A percentile compares a stretch with the other conserved stretches of the same genome.
phyloP scores from a whole-genome alignment of 2,113 vertebrate genomes.

The Gambusia holbrooki region DNA sequence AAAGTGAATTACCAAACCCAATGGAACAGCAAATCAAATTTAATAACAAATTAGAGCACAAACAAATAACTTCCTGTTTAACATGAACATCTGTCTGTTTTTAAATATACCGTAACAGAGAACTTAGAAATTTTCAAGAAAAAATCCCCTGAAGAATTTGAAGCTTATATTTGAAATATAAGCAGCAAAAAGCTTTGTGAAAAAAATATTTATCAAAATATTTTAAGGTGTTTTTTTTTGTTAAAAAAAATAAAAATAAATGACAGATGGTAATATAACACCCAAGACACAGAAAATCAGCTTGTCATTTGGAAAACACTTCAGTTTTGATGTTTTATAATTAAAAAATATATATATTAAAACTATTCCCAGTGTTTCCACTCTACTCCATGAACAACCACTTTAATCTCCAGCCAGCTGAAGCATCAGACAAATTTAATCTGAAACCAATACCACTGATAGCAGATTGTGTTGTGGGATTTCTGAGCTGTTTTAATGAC shows the following conservation, averaged over 20 bases:
- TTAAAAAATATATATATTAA: not conserved
- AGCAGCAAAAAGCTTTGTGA: not conserved
- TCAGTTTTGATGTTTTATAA: not conserved
- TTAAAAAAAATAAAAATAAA: not conserved
- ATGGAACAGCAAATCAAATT: no score
- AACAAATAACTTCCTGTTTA: no score
- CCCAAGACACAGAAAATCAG: not conserved
- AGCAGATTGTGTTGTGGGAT: not conserved
- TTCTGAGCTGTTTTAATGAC: not conserved
- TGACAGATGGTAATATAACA: not conserved
- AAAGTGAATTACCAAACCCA: no score
- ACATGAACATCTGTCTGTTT: no score
- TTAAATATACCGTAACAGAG: not conserved
- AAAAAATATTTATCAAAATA: not conserved
- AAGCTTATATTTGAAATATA: not conserved
- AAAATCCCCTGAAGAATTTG: not conserved
- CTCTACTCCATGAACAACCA: not conserved
- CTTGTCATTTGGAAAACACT: not conserved
- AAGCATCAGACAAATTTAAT: not conserved
- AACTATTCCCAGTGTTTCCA: not conserved
- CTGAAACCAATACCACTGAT: not conserved
- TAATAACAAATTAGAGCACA: no score
- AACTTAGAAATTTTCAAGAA: not conserved
- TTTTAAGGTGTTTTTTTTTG: not conserved
- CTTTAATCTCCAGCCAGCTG: not conserved